These are phyloP conservation scores for Paracentrotus lividus DNA, from an alignment of 53 echinoderm and acorn worm species.

Conservation along the genomic window DNA sequence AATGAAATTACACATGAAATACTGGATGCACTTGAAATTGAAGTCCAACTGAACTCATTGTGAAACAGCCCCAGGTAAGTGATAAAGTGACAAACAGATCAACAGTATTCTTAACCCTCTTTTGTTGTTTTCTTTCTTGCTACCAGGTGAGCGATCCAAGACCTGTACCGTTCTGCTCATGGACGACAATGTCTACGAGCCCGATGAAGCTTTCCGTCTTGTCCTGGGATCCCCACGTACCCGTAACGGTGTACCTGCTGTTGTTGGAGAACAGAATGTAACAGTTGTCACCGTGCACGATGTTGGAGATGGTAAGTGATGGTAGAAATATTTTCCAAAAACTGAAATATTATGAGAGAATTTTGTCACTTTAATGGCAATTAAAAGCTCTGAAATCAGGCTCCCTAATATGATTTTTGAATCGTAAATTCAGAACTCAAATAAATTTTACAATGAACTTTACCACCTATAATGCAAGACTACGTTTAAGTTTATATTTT, in stretches of 20 bases:
- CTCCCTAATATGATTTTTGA: not conserved
- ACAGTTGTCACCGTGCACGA: slow-evolving; percentile 89
- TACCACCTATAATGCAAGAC: no score
- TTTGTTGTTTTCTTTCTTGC: not conserved
- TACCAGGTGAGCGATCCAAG: slow-evolving; percentile 90
- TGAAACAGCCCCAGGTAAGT: no score
- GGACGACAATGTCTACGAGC: slow-evolving; percentile 90
- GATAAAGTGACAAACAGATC: no score
- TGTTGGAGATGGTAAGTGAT: slow-evolving; percentile 94
- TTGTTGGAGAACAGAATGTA: slow-evolving; percentile 92
- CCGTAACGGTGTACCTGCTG: slow-evolving; percentile 82
- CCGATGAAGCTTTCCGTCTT: slow-evolving; percentile 94
- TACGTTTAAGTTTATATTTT: no score
- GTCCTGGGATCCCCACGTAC: slow-evolving; percentile 92
- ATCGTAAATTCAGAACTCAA: no score
- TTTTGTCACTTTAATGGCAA: no score
- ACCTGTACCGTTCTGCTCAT: slow-evolving; percentile 90
- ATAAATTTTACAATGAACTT: no score
- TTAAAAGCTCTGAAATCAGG: not conserved
- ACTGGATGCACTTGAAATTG: no score
- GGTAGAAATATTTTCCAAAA: not conserved
- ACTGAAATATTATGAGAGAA: not conserved
- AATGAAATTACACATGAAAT: no score
- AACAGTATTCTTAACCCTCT: no score
- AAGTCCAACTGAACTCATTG: no score